A percentile compares a stretch with the other conserved stretches of the same genome.
These are phyloP conservation scores for Scaptomyza polygonia DNA, from an alignment of 2,888 invertebrate genomes.

Conservation along the genomic window DNA sequence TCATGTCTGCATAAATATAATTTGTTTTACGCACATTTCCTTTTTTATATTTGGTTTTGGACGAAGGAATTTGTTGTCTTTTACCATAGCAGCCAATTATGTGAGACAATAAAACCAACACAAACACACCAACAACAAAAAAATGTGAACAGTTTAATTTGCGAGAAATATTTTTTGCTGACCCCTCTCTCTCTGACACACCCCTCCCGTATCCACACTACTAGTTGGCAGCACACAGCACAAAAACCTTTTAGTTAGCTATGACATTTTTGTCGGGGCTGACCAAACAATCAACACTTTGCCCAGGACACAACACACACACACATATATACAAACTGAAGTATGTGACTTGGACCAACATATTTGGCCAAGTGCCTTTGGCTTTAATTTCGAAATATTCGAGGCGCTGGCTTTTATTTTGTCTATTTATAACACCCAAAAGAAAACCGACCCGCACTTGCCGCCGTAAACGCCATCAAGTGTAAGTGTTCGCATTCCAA, in stretches of 20 bases:
- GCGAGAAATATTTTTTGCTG: constrained; percentile 39
- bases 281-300: constrained; percentile 69
- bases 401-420: constrained; percentile 62
- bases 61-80: neutral
- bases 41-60: neutral
- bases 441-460: neutral
- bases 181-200: constrained; percentile 16
- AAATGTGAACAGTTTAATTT: constrained; percentile 58
- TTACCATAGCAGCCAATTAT: constrained; percentile 49
- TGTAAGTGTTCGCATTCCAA: constrained; percentile 77
- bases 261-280: constrained; percentile 46
- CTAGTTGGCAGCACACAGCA: constrained; percentile 5
- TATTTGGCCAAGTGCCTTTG: constrained; percentile 69
- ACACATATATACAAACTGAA: constrained; percentile 15
- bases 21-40: constrained; percentile 26
- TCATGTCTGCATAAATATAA: constrained; percentile 28
- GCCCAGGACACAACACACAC: constrained; percentile 24
- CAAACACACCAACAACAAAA: constrained; percentile 32
- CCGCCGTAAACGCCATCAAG: constrained; percentile 36
- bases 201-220: neutral
- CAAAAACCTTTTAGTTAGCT: constrained; percentile 47
- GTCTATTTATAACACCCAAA: constrained; percentile 65
- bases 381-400: constrained; percentile 72
- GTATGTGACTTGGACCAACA: constrained; percentile 41
- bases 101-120: constrained; percentile 43